Percentiles rank a stretch among this genome's conserved stretches.
These are phyloP conservation scores for Rhinogobius similis DNA, from an alignment of 2,113 vertebrate genomes.

Conservation along the genomic window DNA sequence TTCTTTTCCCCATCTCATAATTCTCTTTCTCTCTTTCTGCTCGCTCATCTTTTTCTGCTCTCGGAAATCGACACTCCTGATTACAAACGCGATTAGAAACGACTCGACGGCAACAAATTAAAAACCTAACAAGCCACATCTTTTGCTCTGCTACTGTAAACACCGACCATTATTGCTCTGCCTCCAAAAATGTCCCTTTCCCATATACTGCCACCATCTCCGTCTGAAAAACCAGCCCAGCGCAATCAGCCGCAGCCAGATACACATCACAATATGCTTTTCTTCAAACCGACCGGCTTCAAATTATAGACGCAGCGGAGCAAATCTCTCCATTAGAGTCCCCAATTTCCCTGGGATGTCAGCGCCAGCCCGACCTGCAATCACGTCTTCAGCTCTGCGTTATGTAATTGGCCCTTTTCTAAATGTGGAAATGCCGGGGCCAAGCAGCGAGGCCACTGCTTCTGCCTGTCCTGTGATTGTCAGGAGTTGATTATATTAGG, in stretches of 20 bases:
- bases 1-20: neutral
- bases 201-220: neutral
- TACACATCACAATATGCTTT: conserved; percentile 11
- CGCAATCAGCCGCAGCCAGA: conserved; percentile 2
- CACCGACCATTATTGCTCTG: neutral
- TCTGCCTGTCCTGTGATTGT: neutral
- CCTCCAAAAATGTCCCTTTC: neutral
- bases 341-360: conserved; percentile 7
- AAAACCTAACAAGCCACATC: conserved; percentile 9
- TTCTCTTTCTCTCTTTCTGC: neutral
- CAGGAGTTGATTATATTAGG: conserved; percentile 1
- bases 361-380: neutral
- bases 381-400: neutral
- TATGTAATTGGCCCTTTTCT: conserved; percentile 7
- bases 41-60: neutral
- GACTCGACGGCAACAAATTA: neutral
- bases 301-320: conserved; percentile 6
- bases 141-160: conserved; percentile 1
- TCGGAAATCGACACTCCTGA: conserved; percentile 1
- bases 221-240: neutral
- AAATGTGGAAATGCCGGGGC: neutral
- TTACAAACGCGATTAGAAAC: neutral
- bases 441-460: neutral
- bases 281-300: neutral
- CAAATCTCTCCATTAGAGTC: conserved; percentile 13